Percentiles rank a stretch among this genome's conserved stretches.
These are phyloP conservation scores for Trogon melanurus DNA, from an alignment of 2,113 vertebrate genomes.

Conservation along the genomic window DNA sequence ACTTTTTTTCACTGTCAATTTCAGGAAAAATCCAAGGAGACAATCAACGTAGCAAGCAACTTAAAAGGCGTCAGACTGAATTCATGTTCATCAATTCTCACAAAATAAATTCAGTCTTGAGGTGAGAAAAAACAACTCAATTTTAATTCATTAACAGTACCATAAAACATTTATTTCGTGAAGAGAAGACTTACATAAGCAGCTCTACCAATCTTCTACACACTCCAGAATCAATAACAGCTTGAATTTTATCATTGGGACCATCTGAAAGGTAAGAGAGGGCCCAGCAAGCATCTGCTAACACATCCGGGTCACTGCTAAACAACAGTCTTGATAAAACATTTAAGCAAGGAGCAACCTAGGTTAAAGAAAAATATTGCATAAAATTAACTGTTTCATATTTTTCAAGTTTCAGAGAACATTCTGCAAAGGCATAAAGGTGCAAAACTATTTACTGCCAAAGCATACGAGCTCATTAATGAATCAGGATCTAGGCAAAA, in stretches of 20 bases:
- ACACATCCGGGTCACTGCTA: constrained; percentile 89
- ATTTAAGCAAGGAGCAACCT: constrained; percentile 91
- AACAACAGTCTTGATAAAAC: constrained; percentile 89
- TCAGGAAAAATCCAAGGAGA: neutral
- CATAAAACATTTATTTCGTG: neutral
- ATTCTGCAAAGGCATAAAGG: neutral
- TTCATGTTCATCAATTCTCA: neutral
- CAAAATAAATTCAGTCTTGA: neutral
- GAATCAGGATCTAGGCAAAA: neutral
- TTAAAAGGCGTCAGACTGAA: neutral
- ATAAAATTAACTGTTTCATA: neutral
- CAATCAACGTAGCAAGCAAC: neutral
- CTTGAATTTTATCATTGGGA: constrained; percentile 93
- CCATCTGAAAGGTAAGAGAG: constrained; percentile 93
- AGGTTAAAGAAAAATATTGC: constrained; percentile 53
- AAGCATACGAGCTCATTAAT: neutral
- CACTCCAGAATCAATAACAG: constrained; percentile 93
- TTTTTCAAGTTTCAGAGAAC: neutral
- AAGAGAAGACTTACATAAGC: constrained; percentile 84
- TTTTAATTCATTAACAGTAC: neutral
- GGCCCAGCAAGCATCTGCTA: constrained; percentile 94
- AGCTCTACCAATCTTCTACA: constrained; percentile 91
- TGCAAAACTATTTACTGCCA: neutral
- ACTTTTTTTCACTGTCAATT: neutral
- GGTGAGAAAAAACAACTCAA: neutral